Base-by-base conservation (phyloP, 2,797 vertebrate genomes). In the Catostomus latipinnis region DNA sequence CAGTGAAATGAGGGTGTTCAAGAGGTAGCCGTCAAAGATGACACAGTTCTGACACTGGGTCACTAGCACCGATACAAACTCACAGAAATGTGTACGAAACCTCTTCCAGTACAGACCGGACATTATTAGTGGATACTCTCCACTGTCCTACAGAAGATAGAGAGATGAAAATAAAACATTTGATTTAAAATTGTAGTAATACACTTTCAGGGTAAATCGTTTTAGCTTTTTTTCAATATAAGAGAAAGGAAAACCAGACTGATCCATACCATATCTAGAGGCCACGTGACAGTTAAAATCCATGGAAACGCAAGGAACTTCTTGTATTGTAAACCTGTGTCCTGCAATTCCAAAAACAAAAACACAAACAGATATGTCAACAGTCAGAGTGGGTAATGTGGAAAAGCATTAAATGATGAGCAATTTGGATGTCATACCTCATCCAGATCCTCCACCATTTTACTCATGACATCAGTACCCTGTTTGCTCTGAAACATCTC, bases 241-340 rank as follows among this genome's bases (percentile, higher is more conserved):
- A 13, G 7, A 52, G 48, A 53, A 43, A 57, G 7, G 18, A 49
- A 58, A 10, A 9, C 2, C 45, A 3, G 2, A 10, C 0, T 56
- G 18, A 63, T 22, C 85, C 90, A 87, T 91, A 97, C 97, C 88
- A 90, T 91, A 70, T 97, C 94, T 87, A 95, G 90, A 0, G 97
- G 96, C 97, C 96, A 98, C 0, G 96, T 97, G 88, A 98, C 95
- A 3, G 96, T 98, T 82, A 98, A 91, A 92, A 98, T 98, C 96
- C 97, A 98, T 0, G 97, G 96, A 86, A 96, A 97, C 9, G 95
- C 97, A 88, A 98, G 86, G 82, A 98, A 97, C 88, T 94, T 97
- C 91, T 98, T 98, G 80, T 96, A 97, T 88, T 97, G 96, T 88
- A 98, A 88, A 34, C 96, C 94, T 0, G 95, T 89, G 52, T 89